Base-by-base conservation (phyloP, 37 sponge, comb jelly and placozoan species). In the Cliona cf. orientalis region DNA sequence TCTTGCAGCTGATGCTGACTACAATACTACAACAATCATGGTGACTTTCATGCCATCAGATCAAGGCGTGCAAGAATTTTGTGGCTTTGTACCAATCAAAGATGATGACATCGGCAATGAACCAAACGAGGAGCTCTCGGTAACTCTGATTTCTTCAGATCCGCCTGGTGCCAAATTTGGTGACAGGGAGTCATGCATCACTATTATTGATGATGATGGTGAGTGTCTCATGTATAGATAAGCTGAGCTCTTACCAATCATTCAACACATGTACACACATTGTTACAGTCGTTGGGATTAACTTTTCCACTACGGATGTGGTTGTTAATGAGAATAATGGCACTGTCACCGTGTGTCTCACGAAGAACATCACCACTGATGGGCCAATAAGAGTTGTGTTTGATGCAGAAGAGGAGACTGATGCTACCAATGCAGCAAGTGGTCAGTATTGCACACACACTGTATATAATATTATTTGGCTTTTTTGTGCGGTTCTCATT, bases 301-400 rank as follows among this genome's bases (percentile, higher is more conserved):
- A 70, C 19, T 81, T 81, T 29, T 3, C 9, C 32, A 59, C 62
- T 32, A 0, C 11, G 0, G 63, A 71, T 58, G 82, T 71, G 2
- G 61, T 22, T 5, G 82, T 81, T 39, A 69, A 81, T 71, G 82
- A 81, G 32, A n/a, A 70, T 26, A 55, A 59, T 58, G 72, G 82
- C 2, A 37, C 44, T 33, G 81, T 80, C 32, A 65, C 42, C 5
- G 80, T 79, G 1, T 74, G 71, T 55, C 58, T 74, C 23, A 71
- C 53, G 14, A 66, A 43, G 56, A 56, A 40, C 42, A 61, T 28
- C 19, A 23, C 53, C 0, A 34, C 76, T 80, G 60, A 38, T 25
- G 43, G 14, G 14, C 55, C 41, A 21, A 1, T 58, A 12, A 36
- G n/a, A 1, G 60, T 63, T 7, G 36, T 21, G 23, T 34, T 87